These are phyloP conservation scores for Furcifer pardalis DNA, from an alignment of 2,797 vertebrate species.

Conservation along the genomic window DNA sequence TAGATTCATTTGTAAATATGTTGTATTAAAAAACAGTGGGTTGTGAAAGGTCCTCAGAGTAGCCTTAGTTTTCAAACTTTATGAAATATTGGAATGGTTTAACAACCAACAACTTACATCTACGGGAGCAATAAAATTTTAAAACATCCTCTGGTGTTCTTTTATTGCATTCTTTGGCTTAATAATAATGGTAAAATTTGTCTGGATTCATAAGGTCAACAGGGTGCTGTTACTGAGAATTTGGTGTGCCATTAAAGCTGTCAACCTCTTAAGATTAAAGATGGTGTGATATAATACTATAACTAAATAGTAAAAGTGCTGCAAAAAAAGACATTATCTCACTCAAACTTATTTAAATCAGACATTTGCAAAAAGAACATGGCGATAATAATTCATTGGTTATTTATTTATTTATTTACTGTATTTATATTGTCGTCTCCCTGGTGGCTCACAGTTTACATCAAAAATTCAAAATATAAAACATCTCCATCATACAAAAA, in stretches of 20 bases:
- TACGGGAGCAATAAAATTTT: conserved; percentile 74
- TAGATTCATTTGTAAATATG: conserved; percentile 68
- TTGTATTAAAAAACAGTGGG: conserved; percentile 62
- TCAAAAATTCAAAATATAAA: no score
- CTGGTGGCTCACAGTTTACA: no score
- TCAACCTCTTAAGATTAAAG: neutral
- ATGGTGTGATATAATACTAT: neutral
- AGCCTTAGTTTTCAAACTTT: conserved; percentile 74
- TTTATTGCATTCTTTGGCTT: conserved; percentile 20
- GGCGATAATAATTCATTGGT: neutral
- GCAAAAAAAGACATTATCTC: accelerated
- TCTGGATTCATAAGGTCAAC: neutral
- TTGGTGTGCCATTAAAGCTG: accelerated
- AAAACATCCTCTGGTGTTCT: conserved; percentile 30
- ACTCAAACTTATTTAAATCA: neutral
- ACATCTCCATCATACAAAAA: no score
- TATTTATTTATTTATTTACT: no score
- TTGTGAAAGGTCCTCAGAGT: conserved; percentile 70
- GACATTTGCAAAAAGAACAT: neutral
- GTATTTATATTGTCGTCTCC: no score
- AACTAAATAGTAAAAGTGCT: neutral
- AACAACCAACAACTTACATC: conserved; percentile 59
- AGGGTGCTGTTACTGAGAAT: neutral
- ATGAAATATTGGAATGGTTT: conserved; percentile 63
- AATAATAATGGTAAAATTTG: neutral